These are phyloP conservation scores for Athalia cordata DNA, from an alignment of 2,888 invertebrate genomes.

Conservation along the genomic window DNA sequence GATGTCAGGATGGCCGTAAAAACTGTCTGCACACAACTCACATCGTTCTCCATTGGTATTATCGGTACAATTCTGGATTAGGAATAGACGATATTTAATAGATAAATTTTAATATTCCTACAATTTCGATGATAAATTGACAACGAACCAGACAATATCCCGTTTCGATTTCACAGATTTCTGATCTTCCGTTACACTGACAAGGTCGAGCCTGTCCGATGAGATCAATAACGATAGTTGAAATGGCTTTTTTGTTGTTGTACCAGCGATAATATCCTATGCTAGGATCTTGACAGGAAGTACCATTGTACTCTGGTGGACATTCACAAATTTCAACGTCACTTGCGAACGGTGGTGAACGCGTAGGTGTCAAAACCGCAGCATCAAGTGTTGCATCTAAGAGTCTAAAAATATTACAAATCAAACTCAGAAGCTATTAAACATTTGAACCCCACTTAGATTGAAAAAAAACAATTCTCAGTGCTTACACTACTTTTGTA, in stretches of 20 bases:
- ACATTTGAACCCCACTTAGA: background rate
- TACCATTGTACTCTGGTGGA: constrained; percentile 86
- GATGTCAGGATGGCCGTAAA: constrained; percentile 85
- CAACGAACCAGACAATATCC: constrained; percentile 88
- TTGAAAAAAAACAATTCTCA: background rate
- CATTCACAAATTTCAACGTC: constrained; percentile 93
- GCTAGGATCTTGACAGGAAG: constrained; percentile 93
- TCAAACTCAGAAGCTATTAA: background rate
- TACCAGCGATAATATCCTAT: constrained; percentile 88
- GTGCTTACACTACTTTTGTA: constrained; percentile 76
- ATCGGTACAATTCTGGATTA: constrained; percentile 84
- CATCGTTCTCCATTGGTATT: constrained; percentile 91
- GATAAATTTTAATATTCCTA: background rate
- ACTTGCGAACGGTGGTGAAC: constrained; percentile 81
- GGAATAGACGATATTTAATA: constrained; percentile 6
- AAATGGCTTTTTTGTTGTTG: constrained; percentile 77
- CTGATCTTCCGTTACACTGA: constrained; percentile 87
- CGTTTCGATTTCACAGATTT: constrained; percentile 87
- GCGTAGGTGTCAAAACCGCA: constrained; percentile 82
- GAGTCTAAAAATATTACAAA: constrained; percentile 75
- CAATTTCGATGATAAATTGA: background rate
- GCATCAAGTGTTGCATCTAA: constrained; percentile 89
- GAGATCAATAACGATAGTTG: constrained; percentile 85
- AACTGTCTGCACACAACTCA: constrained; percentile 89
- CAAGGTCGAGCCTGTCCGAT: constrained; percentile 89